Percentiles rank a stretch among this genome's conserved stretches.
phyloP scores from a whole-genome alignment of 2,113 vertebrate species.

The Toxotes jaculatrix region DNA sequence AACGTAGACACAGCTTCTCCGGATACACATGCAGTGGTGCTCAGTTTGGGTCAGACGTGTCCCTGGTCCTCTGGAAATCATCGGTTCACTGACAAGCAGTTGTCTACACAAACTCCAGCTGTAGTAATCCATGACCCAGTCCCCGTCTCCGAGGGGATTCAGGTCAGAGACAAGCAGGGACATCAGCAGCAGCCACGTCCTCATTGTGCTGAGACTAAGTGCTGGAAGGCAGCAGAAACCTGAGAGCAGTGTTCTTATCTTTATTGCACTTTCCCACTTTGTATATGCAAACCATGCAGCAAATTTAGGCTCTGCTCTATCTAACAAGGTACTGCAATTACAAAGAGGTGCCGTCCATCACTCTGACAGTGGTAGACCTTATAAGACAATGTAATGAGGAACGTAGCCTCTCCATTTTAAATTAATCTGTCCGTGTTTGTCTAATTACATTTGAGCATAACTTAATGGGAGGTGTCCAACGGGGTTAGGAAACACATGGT shows the following conservation, averaged over 20 bases:
- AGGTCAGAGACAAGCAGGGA: constrained; percentile 53
- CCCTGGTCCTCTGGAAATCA: neutral
- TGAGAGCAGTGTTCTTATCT: constrained; percentile 54
- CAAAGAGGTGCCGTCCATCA: neutral
- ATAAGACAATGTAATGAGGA: neutral
- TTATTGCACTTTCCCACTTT: constrained; percentile 53
- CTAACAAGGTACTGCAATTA: constrained; percentile 5
- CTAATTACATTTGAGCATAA: neutral
- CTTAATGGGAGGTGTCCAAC: no score
- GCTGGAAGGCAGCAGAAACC: neutral
- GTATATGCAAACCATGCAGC: constrained; percentile 62
- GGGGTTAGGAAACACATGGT: no score
- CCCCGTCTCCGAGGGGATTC: constrained; percentile 21
- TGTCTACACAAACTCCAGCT: constrained; percentile 35
- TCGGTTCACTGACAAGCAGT: constrained; percentile 21
- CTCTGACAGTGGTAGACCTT: neutral
- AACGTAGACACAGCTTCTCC: neutral
- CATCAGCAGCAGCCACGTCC: constrained; percentile 62
- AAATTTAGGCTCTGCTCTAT: constrained; percentile 7
- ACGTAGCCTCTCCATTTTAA: neutral
- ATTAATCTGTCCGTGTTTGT: neutral
- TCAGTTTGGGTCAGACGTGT: constrained; percentile 2
- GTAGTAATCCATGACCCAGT: constrained; percentile 30
- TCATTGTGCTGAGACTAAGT: constrained; percentile 54
- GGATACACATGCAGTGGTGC: constrained; percentile 9